phyloP scores from a whole-genome alignment of 2,888 invertebrate species.

The Pegoplata infirma region DNA sequence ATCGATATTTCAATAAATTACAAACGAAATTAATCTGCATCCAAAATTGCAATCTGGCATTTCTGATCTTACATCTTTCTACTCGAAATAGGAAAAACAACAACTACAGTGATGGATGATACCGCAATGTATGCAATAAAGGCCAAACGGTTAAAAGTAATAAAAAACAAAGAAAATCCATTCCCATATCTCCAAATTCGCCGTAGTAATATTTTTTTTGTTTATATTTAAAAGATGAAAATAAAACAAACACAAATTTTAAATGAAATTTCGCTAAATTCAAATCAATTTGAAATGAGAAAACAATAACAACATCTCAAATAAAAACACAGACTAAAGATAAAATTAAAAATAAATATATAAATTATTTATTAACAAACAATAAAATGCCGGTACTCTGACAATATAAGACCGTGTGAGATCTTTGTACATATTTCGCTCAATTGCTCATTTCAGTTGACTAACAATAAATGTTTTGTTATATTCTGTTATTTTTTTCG shows the following conservation, averaged over 20 bases:
- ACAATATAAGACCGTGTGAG: too few relatives aligned
- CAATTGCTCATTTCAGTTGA: not conserved
- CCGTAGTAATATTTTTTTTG: not conserved
- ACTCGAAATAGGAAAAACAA: not conserved
- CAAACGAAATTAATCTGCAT: not conserved
- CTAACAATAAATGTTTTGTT: not conserved
- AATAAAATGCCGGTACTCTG: not conserved
- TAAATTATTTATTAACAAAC: not conserved
- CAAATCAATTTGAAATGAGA: not conserved
- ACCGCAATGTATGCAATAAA: not conserved
- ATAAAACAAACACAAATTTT: not conserved
- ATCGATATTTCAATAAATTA: too few relatives aligned
- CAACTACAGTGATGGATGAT: not conserved
- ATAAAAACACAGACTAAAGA: not conserved
- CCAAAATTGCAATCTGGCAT: not conserved
- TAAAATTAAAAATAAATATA: conserved; percentile 4
- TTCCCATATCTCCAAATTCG: not conserved
- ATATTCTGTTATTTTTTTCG: not conserved
- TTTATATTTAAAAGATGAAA: not conserved
- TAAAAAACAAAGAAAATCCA: not conserved
- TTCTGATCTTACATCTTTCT: not conserved
- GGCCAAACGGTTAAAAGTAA: not conserved
- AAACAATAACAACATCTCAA: not conserved
- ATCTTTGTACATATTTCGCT: too few relatives aligned
- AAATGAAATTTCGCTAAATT: not conserved